A percentile compares a stretch with the other conserved stretches of the same genome.
These are phyloP conservation scores for Zaprionus taronus DNA, from an alignment of 1,140 invertebrate genomes.

Conservation along the genomic window DNA sequence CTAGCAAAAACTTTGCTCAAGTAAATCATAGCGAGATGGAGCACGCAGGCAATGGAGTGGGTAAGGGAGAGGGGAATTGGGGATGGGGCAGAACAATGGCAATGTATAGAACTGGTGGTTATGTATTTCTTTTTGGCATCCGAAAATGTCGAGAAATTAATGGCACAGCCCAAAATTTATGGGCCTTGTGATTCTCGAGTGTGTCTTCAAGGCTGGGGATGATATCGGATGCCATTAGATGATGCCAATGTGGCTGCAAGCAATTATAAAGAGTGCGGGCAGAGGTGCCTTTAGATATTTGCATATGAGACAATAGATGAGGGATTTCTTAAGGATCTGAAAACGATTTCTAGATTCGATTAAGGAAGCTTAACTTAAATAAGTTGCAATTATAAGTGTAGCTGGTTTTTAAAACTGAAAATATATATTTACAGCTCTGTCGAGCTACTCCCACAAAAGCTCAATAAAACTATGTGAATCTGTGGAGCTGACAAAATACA, in stretches of 20 bases:
- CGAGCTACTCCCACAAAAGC: neutral
- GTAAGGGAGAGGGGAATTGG: neutral
- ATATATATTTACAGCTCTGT: no score
- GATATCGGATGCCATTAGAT: conserved; percentile 35
- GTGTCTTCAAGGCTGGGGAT: conserved; percentile 30
- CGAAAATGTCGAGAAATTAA: conserved; percentile 78
- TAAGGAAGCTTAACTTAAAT: neutral
- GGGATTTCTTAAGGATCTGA: neutral
- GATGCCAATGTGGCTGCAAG: conserved; percentile 21
- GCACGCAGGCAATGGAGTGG: neutral
- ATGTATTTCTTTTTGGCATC: conserved; percentile 27
- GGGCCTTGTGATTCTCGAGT: conserved; percentile 62
- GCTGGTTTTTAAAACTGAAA: no score
- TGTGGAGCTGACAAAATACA: neutral
- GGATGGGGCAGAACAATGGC: conserved; percentile 25
- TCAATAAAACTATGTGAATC: neutral
- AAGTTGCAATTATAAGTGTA: no score
- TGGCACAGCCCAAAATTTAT: conserved; percentile 75
- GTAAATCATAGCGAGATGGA: conserved; percentile 62
- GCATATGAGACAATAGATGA: neutral
- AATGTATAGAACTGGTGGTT: conserved; percentile 25
- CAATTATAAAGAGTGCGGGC: neutral
- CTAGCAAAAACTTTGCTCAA: conserved; percentile 43
- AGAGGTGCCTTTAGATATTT: conserved; percentile 2
- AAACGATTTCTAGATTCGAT: neutral